Evolutionary conservation across 2,797 vertebrate genomes (phyloP), one percentile per base, ranked within the genome.

Genomic region (Tapera naevia): DNA sequence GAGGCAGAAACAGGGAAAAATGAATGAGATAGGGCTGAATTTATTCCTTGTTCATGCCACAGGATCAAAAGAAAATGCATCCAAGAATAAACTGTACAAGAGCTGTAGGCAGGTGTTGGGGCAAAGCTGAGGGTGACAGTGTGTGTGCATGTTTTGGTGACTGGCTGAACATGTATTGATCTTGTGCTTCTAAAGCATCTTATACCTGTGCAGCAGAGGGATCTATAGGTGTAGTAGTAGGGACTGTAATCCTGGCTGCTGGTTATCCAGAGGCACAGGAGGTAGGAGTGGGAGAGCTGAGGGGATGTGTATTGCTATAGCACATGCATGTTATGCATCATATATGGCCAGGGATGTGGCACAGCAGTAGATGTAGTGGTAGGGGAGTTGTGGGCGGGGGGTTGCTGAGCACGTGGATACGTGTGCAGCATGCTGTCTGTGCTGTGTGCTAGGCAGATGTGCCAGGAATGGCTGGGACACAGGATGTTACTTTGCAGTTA

Each of bases 401-500:
- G 2, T 22, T 46, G 43, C 32, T 71, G 12, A 46, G 35, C 12
- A 4, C 16, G 35, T 33, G 66, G 45, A 3, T 33, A 10, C 58
- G 8, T 1, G 24, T 8, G 23, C 23, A 1, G 15, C 1, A 1
- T 1, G 51, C 81, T 62, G 65, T 25, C 41, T 58, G 89, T 67
- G 65, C 85, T 86, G 50, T 72, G 58, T 21, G 5, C 57, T 33
- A 27, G 69, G 32, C 74, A 85, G 70, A 51, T 66, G 86, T 80
- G 81, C 82, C 17, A 1, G 48, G 10, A 74, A 89, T 54, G 95
- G 79, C 93, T 82, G 72, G 37, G 2, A 85, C 92, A 93, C 62
- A 71, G 9, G 56, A 95, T 95, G 92, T 95, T 95, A 79, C 76
- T 97, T 76, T 82, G 81, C 93, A 93, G 97, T 95, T 95, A 95